Conservation (phyloP, 2,888 invertebrate species). For the Crematogaster levior region DNA sequence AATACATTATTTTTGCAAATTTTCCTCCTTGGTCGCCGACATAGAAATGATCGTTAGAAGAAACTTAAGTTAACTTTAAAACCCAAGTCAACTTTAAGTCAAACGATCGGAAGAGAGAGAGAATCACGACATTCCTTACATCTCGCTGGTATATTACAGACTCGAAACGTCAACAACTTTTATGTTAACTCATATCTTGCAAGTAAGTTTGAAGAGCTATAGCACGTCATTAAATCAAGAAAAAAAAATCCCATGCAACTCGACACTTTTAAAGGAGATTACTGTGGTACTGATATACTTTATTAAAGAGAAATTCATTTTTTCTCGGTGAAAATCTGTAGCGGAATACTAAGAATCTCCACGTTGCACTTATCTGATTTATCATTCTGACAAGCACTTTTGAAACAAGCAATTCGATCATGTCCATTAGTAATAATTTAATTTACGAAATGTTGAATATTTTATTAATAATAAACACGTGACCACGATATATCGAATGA, state of each 20-base stretch:
- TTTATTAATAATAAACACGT: conserved; percentile 12
- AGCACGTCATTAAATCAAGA: background rate
- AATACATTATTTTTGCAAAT: conserved; percentile 39
- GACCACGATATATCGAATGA: conserved; percentile 9
- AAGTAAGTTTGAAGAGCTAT: background rate
- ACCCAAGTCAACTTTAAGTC: too few relatives aligned
- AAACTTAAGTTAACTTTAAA: conserved; percentile 52
- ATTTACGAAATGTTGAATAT: conserved; percentile 26
- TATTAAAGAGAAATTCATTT: background rate
- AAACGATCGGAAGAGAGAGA: conserved; percentile 54
- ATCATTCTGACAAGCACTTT: background rate
- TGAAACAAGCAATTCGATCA: conserved; percentile 26
- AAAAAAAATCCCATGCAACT: conserved; percentile 5
- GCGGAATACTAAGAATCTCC: background rate
- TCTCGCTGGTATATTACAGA: background rate
- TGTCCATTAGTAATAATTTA: conserved; percentile 24
- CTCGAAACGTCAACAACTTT: conserved; percentile 21
- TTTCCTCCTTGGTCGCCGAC: conserved; percentile 8
- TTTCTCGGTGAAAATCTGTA: background rate
- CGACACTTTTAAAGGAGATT: background rate
- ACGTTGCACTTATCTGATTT: background rate
- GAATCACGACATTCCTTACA: conserved; percentile 57
- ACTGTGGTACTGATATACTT: background rate
- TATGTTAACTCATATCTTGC: background rate
- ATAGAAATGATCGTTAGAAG: conserved; percentile 47